Evolutionary conservation across 2,888 invertebrate genomes (phyloP), one percentile per base, ranked within the genome.

Genomic region (Pseudococcus viburni): DNA sequence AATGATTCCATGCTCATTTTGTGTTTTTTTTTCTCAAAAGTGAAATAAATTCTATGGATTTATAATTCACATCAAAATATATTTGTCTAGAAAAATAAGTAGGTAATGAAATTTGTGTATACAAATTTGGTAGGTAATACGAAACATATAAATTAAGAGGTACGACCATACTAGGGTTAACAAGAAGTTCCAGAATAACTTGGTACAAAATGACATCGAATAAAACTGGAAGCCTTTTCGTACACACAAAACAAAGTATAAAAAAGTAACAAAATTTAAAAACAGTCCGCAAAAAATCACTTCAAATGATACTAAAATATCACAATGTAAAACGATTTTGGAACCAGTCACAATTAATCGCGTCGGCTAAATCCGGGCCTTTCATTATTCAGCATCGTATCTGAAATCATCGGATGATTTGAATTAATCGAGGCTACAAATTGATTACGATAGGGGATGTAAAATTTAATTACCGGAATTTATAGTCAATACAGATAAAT

Each of bases 231-330:
- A 4, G 33, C 19, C 22, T 22, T 64, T 64, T 39, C 33, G 73
- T 73, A 73, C 6, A 73, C 73, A 73, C 33, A 73, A 73, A 73
- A 73, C n/a, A 73, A 73, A 33, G 12, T 64, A 64, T 64, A 17
- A 73, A 73, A 73, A 73, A 73, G 15, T 73, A 73, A 73, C 73
- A 73, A 73, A 73, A 73, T 73, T 33, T 73, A 26, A 73, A 73
- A 26, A 73, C 39, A 73, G 73, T 73, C 73, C 33, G 17, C 33
- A 33, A 73, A 73, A 68, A 68, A 26, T 73, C 73, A 73, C 73
- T 33, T 73, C 7, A 33, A 73, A 73, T 73, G 33, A 26, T 73
- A 33, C 26, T 73, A 15, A 73, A 73, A 39, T 73, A 73, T 73
- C 73, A 73, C 73, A 73, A 73, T 8, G 33, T 64, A 64, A 9